These are phyloP conservation scores for Drosophila hydei DNA, from an alignment of 1,140 invertebrate genomes.

Conservation along the genomic window DNA sequence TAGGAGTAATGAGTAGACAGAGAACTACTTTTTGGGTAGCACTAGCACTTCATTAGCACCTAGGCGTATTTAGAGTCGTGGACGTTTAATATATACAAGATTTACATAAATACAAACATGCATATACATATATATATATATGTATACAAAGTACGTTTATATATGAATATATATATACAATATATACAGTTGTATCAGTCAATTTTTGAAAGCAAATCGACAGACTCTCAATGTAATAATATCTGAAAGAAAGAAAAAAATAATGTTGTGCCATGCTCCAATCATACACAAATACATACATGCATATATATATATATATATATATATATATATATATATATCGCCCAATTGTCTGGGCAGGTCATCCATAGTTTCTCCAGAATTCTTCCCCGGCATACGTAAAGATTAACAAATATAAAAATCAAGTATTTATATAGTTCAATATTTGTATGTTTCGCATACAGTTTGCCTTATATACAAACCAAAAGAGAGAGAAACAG, in stretches of 20 bases:
- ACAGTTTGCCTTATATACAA: constrained; percentile 83
- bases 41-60: constrained; percentile 61
- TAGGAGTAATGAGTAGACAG: constrained; percentile 15
- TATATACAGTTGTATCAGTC: constrained; percentile 55
- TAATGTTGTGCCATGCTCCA: constrained; percentile 49
- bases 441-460: constrained; percentile 76
- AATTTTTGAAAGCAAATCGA: constrained; percentile 53
- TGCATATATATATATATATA: constrained; percentile 20
- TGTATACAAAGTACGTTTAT: constrained; percentile 53
- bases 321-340: constrained; percentile 15
- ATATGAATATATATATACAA: constrained; percentile 40
- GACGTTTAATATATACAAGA: constrained; percentile 72
- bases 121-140: constrained; percentile 45
- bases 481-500: constrained; percentile 51
- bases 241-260: constrained; percentile 16
- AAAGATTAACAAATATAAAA: constrained; percentile 41
- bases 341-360: constrained; percentile 26
- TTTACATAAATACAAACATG: constrained; percentile 64
- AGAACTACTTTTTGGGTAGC: constrained; percentile 31
- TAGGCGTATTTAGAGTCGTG: constrained; percentile 59
- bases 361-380: constrained; percentile 44
- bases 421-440: constrained; percentile 79
- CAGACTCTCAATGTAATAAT: constrained; percentile 35
- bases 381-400: constrained; percentile 68
- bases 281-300: constrained; percentile 17